Base-by-base conservation (phyloP, 1,140 invertebrate species). In the Probaryconus sp. region DNA sequence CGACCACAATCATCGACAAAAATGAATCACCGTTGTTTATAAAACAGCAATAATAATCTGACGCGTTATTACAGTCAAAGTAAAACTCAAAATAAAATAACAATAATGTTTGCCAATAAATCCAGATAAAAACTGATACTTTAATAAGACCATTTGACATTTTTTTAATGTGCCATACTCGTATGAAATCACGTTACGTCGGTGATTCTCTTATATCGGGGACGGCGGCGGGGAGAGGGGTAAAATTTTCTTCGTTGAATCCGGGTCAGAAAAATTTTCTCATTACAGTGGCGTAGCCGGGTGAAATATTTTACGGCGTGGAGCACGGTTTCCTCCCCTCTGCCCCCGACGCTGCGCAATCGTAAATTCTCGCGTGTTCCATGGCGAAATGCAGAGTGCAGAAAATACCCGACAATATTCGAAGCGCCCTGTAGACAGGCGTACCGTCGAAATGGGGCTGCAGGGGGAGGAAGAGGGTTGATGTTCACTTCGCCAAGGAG, bases 401-500 rank as follows among this genome's bases (percentile, higher is more conserved):
- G 72, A 75, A 75, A 75, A 75, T 75, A 65, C 45, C 72, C 72
- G 72, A 42, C 64, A 75, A 74, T 80, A 80, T 74, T 76, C 70
- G 50, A 63, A 76, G 69, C 60, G 48, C 63, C 60, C 63, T 73
- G 65, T 56, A 77, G 47, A 69, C 71, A 70, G 58, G 76, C 79
- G 73, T 78, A 65, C 74, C 43, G 68, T 69, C 56, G 70, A 80
- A 81, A 76, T 43, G 65, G 68, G 68, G 72, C 64, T 35, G 72
- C 55, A 70, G 69, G 67, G 65, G n/a, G n/a, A n/a, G n/a, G n/a
- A 64, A 58, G 68, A 77, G 72, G 75, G 75, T 65, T 65, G 70
- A 56, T 74, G 55, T 78, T 76, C 58, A 70, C 69, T 71, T 37
- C 65, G 69, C 31, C 56, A 56, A 69, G 53, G 31, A 76, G 65